phyloP scores from a whole-genome alignment of 2,888 invertebrate species.

The Panzeria rudis region DNA sequence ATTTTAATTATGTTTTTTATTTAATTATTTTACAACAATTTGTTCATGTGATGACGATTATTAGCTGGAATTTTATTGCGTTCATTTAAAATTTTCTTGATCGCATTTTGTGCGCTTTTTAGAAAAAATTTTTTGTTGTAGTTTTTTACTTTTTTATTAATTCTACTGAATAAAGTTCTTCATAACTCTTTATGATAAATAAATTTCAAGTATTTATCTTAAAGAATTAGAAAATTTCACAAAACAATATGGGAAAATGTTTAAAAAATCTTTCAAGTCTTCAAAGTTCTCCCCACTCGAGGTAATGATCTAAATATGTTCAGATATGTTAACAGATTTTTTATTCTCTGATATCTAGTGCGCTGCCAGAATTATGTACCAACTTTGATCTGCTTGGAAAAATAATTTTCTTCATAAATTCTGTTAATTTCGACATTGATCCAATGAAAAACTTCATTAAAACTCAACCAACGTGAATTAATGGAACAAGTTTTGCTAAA shows the following conservation, averaged over 20 bases:
- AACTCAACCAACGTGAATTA: too few species aligned
- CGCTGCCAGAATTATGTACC: too few species aligned
- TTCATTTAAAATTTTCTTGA: slow-evolving; percentile 3
- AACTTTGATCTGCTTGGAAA: too few species aligned
- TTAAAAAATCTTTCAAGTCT: neutral
- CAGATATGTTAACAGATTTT: too few species aligned
- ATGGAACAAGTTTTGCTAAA: too few species aligned
- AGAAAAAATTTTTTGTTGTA: neutral
- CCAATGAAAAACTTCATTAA: too few species aligned
- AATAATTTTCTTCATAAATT: too few species aligned
- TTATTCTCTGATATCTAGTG: too few species aligned
- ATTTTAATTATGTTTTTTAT: slow-evolving; percentile 47
- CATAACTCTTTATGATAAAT: neutral
- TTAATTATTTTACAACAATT: neutral
- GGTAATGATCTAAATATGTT: too few species aligned
- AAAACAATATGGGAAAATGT: neutral
- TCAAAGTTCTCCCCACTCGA: neutral
- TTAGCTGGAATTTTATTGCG: slow-evolving; percentile 45
- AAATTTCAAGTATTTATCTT: neutral
- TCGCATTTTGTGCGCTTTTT: slow-evolving; percentile 8
- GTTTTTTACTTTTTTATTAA: neutral
- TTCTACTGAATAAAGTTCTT: neutral
- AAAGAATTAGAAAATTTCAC: neutral
- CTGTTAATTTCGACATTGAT: too few species aligned
- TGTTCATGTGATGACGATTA: slow-evolving; percentile 40